Conservation (phyloP, 2,888 invertebrate species). For the Phortica magna region DNA sequence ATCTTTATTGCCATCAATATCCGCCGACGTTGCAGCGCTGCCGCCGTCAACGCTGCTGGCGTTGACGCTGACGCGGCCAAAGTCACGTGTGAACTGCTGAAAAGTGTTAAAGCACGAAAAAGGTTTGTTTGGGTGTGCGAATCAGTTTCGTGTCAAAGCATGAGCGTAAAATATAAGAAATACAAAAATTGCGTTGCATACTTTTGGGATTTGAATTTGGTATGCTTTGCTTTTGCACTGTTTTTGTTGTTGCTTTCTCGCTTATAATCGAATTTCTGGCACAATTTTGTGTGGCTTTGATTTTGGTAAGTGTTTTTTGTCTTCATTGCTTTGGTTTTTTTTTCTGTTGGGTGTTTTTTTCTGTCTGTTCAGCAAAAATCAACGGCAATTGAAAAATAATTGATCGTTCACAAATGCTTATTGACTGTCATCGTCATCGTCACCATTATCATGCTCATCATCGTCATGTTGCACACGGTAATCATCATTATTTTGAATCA, state of each 20-base stretch:
- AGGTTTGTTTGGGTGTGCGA: background rate
- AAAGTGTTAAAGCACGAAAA: background rate
- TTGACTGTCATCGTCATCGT: conserved; percentile 56
- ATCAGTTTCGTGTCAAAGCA: background rate
- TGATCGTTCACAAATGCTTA: conserved; percentile 66
- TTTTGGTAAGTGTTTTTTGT: conserved; percentile 8
- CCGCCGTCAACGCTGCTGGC: background rate
- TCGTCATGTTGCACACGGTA: background rate
- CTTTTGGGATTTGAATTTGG: conserved; percentile 20
- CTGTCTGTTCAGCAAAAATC: conserved; percentile 48
- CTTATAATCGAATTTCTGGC: conserved; percentile 4
- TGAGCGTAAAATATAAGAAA: background rate
- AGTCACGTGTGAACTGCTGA: conserved; percentile 8
- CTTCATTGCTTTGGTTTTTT: background rate
- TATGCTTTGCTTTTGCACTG: background rate
- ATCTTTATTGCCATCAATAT: conserved; percentile 18
- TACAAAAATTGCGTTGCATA: conserved; percentile 2
- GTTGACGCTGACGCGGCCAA: background rate
- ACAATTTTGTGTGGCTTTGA: conserved; percentile 24
- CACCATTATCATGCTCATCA: background rate
- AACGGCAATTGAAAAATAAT: conserved; percentile 69
- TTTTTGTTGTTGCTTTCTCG: background rate
- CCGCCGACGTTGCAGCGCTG: background rate
- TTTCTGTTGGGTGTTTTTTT: background rate
- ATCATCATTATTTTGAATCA: background rate